Evolutionary conservation across 2,888 invertebrate genomes (phyloP).

Genomic region (Heliconius hortense): DNA sequence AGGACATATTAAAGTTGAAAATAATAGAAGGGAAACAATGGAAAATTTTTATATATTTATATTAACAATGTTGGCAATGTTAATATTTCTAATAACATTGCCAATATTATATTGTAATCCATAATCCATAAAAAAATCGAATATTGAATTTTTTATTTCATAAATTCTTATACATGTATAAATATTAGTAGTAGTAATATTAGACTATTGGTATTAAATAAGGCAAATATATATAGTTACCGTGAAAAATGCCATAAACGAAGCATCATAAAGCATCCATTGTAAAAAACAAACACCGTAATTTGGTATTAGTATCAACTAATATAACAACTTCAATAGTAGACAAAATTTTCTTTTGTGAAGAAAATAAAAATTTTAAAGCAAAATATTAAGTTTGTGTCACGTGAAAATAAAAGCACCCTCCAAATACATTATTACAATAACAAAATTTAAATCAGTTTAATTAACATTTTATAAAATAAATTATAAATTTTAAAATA

Average conservation of each 20-base stretch:
- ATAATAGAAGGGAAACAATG: not conserved
- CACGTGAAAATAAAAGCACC: conserved; percentile 5
- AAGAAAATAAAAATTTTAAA: not conserved
- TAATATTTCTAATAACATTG: not conserved
- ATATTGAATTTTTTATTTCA: not conserved
- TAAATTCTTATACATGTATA: not conserved
- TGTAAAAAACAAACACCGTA: too few relatives aligned
- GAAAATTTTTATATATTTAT: not conserved
- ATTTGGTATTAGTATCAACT: too few relatives aligned
- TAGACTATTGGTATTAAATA: not conserved
- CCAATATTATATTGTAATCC: not conserved
- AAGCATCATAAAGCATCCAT: too few relatives aligned
- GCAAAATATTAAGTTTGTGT: not conserved
- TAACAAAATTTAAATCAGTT: not conserved
- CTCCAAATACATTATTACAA: conserved; percentile 6
- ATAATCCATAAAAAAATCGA: not conserved
- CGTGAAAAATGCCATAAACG: too few relatives aligned
- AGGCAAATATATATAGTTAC: not conserved
- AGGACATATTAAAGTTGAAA: not conserved
- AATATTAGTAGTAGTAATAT: not conserved
- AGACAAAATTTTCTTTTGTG: not conserved
- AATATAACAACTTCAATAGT: too few relatives aligned
- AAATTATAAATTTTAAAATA: not conserved
- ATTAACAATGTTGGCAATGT: not conserved
- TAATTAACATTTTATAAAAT: not conserved